phyloP scores from a whole-genome alignment of 1,140 invertebrate genomes.

The Adoxophyes honmai region DNA sequence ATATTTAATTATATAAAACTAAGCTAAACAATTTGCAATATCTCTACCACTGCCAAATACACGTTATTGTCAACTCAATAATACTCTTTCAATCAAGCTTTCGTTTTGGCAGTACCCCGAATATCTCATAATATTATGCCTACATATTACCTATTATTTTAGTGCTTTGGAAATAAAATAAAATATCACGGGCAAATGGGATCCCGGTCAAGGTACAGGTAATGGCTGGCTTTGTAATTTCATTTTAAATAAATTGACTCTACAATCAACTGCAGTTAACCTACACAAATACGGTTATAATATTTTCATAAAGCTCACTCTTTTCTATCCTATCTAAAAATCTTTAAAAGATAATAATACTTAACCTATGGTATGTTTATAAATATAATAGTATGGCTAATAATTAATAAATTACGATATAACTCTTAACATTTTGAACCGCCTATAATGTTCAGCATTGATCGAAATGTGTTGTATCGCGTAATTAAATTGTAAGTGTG shows the following conservation, averaged over 20 bases:
- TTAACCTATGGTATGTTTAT: conserved; percentile 75
- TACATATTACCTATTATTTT: conserved; percentile 58
- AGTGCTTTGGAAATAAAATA: conserved; percentile 71
- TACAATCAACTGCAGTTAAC: conserved; percentile 44
- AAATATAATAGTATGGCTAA: conserved; percentile 73
- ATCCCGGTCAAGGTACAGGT: conserved; percentile 52
- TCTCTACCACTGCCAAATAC: conserved; percentile 52
- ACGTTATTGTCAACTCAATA: conserved; percentile 30
- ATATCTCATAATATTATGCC: conserved; percentile 53
- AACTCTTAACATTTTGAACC: conserved; percentile 43
- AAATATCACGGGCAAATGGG: conserved; percentile 41
- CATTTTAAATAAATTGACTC: conserved; percentile 49
- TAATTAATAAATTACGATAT: conserved; percentile 64
- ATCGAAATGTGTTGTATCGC: conserved; percentile 38
- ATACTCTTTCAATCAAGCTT: conserved; percentile 36
- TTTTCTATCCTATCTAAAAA: conserved; percentile 68
- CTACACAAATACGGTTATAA: conserved; percentile 42
- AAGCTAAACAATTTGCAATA: conserved; percentile 36
- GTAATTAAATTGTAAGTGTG: conserved; percentile 47
- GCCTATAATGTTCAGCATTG: conserved; percentile 51
- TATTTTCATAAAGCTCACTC: conserved; percentile 70
- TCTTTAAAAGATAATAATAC: conserved; percentile 70
- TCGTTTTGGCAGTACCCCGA: conserved; percentile 64
- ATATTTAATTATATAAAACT: conserved; percentile 42
- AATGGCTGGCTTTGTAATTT: conserved; percentile 52